Conservation (phyloP, 2,797 vertebrate species). For the Rhinophrynus dorsalis region DNA sequence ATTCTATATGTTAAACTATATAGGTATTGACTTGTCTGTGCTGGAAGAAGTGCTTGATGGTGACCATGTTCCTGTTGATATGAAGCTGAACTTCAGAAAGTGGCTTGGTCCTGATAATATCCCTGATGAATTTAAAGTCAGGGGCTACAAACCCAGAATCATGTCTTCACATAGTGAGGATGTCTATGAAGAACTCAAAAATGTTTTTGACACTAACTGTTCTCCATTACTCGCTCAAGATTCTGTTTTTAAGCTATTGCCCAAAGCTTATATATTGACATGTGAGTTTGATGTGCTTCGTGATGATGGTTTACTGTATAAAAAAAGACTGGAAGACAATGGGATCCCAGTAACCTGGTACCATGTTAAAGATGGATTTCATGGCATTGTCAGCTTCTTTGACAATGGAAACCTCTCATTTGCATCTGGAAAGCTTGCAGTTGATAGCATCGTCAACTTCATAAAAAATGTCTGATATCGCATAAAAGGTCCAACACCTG, state of each 20-base stretch:
- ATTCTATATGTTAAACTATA: constrained; percentile 65
- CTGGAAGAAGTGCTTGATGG: constrained; percentile 58
- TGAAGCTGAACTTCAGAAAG: constrained; percentile 64
- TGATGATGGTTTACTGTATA: constrained; percentile 81
- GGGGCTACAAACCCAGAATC: constrained; percentile 51
- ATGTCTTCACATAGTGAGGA: constrained; percentile 54
- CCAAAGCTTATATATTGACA: constrained; percentile 77
- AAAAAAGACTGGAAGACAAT: constrained; percentile 76
- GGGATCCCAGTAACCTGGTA: constrained; percentile 75
- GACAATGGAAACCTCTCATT: constrained; percentile 54
- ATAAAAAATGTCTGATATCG: constrained; percentile 62
- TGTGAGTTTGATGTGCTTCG: constrained; percentile 79
- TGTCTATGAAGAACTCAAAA: constrained; percentile 51
- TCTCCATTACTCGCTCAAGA: constrained; percentile 77
- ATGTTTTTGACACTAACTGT: constrained; percentile 53
- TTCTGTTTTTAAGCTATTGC: constrained; percentile 63
- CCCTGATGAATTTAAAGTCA: constrained; percentile 68
- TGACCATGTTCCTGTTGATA: constrained; percentile 65
- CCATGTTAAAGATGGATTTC: constrained; percentile 77
- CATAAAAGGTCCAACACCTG: too few species aligned
- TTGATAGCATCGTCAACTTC: constrained; percentile 64
- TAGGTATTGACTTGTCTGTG: constrained; percentile 58
- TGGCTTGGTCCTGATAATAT: constrained; percentile 76
- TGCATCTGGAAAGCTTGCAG: constrained; percentile 58
- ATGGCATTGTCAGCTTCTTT: constrained; percentile 69